Evolutionary conservation across 1,140 invertebrate genomes (phyloP), one percentile per base, ranked within the genome.

Genomic region (Pissodes strobi): DNA sequence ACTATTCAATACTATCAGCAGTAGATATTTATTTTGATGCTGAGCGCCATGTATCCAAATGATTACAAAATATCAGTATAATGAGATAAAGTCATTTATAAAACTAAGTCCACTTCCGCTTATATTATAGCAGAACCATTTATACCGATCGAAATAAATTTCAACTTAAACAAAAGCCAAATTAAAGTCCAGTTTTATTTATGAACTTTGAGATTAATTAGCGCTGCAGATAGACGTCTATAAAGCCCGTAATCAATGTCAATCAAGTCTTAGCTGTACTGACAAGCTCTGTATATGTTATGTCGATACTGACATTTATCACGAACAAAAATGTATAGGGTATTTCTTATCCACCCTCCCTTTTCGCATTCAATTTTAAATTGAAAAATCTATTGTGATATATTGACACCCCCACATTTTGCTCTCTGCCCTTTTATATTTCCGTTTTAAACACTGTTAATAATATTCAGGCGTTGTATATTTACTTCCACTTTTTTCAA

Each of bases 271-370:
- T 46, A 55, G 34, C 23, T 64, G 30, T 58, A 66, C 60, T 69
- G 67, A 69, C 67, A 66, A 48, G 52, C 58, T 58, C 27, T 53
- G 51, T 64, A 64, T 64, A 64, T 60, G 51, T 48, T 66, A 45
- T 21, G 64, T 59, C 64, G 48, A 66, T 69, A 69, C 58, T 69
- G 67, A 66, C 67, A 63, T 61, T 66, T 66, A 69, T 69, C 67
- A 60, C 58, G 45, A 53, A 27, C 34, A 49, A 52, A 69, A 69
- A 69, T 66, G 58, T 49, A 51, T 68, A 61, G 67, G 67, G 67
- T 66, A 62, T 66, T 69, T 66, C 67, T 66, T 69, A 51, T 62
- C 51, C 57, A 58, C 64, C 67, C 67, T 66, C 45, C 18, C 21
- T 46, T 45, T 56, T 68, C 41, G 52, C 45, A 66, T 65, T 60